These are phyloP conservation scores for Drosophila baimaii DNA, from an alignment of 1,140 invertebrate genomes.

Conservation along the genomic window DNA sequence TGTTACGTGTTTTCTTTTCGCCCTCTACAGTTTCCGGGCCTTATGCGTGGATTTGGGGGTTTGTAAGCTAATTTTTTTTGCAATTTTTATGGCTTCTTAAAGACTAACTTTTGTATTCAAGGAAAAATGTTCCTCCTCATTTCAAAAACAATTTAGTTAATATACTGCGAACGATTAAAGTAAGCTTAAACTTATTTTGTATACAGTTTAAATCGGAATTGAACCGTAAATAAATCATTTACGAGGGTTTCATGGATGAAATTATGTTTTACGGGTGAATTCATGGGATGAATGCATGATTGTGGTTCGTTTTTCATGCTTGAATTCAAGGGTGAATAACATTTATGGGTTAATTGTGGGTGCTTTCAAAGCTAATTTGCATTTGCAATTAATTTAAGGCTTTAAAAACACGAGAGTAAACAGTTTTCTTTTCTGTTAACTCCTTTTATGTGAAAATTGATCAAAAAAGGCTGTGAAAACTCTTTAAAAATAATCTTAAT, in stretches of 20 bases:
- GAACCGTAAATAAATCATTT: not conserved
- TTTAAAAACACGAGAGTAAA: not conserved
- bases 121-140: not conserved
- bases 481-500: not conserved
- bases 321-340: conserved; percentile 9
- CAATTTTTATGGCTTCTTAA: not conserved
- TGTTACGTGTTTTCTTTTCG: not conserved
- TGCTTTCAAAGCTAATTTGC: conserved; percentile 2
- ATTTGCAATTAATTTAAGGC: not conserved
- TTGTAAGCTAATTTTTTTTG: not conserved
- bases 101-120: not conserved
- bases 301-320: not conserved
- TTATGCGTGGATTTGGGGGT: not conserved
- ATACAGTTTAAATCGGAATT: not conserved
- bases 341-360: not conserved
- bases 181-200: not conserved
- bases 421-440: not conserved
- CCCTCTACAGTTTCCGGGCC: not conserved
- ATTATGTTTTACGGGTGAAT: conserved; percentile 4
- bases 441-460: not conserved
- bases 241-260: not conserved
- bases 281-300: not conserved
- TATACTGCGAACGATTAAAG: not conserved
- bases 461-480: too few species aligned
- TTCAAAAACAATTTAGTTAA: not conserved